Conservation (phyloP, 2,113 vertebrate species). For the Uria lomvia region DNA sequence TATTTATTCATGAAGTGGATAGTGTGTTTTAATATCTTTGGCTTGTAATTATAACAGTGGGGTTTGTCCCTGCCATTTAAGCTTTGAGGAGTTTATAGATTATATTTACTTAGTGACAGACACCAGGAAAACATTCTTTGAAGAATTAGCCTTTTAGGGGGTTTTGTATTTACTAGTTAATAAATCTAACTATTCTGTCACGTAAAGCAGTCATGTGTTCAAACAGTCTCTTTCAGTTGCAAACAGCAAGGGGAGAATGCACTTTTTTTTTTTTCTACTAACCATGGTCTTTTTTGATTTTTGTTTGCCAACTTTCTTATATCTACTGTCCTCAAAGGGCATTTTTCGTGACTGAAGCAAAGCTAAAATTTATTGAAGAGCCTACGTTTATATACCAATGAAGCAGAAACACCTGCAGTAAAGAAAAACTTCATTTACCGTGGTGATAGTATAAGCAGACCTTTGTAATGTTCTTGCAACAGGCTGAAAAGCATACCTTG, state of each 20-base stretch:
- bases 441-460: not conserved
- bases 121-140: not conserved
- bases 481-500: not conserved
- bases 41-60: constrained; percentile 1
- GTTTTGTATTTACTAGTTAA: not conserved
- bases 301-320: not conserved
- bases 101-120: not conserved
- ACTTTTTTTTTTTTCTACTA: not conserved
- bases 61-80: not conserved
- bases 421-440: not conserved
- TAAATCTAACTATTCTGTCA: not conserved
- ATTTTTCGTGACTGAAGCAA: not conserved
- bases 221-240: not conserved
- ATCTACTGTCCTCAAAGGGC: not conserved
- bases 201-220: not conserved
- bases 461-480: not conserved
- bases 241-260: not conserved
- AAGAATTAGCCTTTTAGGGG: not conserved
- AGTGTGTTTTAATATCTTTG: not conserved
- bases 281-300: not conserved
- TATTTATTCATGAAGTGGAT: constrained; percentile 27
- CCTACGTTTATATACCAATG: not conserved
- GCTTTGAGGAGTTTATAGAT: not conserved
- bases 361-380: not conserved
- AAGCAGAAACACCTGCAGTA: not conserved